Base-by-base conservation (phyloP, 2,888 invertebrate genomes). In the Phyto melanocephala region DNA sequence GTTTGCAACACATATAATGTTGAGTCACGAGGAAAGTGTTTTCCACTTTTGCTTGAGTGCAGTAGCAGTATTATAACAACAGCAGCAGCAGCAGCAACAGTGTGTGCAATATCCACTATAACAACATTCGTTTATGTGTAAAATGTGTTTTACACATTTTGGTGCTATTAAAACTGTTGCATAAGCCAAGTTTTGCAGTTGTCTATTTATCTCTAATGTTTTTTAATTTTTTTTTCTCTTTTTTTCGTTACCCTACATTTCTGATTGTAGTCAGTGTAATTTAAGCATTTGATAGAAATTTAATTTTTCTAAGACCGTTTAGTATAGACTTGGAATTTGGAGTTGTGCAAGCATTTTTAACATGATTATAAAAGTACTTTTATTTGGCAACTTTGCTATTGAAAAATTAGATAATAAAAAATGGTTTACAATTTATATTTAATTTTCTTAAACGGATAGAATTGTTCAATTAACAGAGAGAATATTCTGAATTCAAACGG, bases 21-120 rank as follows among this genome's bases (percentile, higher is more conserved):
- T 74, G 81, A 78, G 81, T 81, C 81, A 78, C 70, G 70, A 75
- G 63, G 74, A 81, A 81, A 81, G 81, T 68, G 50, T 78, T 81
- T 72, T 62, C 65, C 40, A 62, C n/a, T 52, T 58, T 50, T 60
- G 76, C 24, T 76, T 50, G 1, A 56, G 54, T n/a, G n/a, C n/a
- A n/a, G n/a, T n/a, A n/a, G n/a, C n/a, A n/a, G n/a, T 45, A 28
- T 28, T 11, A 17, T 28, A 40, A 40, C 20, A 24, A 4, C 58
- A 45, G 13, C 24, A 24, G 22, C 50, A 50, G n/a, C 65, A 58
- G 35, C 42, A 35, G 54, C 17, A 28, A 24, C 54, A 22, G 6
- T 60, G 10, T 13, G 4, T 22, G 35, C 11, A 47, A 54, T 24
- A 58, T 11, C 28, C n/a, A 10, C 22, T 5, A 13, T 52, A 52